Evolutionary conservation across 2,888 invertebrate species (phyloP).

Genomic region (Eumerus sabulonum): DNA sequence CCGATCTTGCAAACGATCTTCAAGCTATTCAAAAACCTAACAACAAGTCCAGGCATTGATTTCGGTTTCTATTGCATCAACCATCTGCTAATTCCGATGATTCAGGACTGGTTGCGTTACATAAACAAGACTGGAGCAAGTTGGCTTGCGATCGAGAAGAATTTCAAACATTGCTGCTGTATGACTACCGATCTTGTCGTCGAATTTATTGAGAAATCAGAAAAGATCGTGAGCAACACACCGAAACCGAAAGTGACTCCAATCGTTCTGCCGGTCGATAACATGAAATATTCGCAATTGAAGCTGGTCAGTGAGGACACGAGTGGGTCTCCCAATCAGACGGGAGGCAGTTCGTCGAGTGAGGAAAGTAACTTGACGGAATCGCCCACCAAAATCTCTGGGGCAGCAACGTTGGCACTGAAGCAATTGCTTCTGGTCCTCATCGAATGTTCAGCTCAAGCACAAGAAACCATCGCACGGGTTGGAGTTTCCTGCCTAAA

Average conservation of each 20-base stretch:
- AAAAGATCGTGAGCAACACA: conserved; percentile 79
- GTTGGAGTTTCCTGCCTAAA: conserved; percentile 95
- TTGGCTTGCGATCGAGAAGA: conserved; percentile 89
- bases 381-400: conserved; percentile 80
- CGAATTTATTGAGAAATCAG: conserved; percentile 88
- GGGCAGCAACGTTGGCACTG: conserved; percentile 87
- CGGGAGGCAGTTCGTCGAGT: conserved; percentile 71
- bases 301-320: conserved; percentile 76
- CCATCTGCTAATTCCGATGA: conserved; percentile 92
- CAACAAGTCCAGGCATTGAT: conserved; percentile 90
- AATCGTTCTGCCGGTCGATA: conserved; percentile 77
- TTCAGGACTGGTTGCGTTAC: conserved; percentile 94
- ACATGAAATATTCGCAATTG: conserved; percentile 76
- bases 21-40: conserved; percentile 87
- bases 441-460: conserved; percentile 94
- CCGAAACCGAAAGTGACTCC: conserved; percentile 75
- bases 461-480: conserved; percentile 93
- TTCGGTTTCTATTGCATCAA: conserved; percentile 96
- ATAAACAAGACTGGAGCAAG: conserved; percentile 85
- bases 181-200: conserved; percentile 95
- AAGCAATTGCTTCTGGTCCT: conserved; percentile 91
- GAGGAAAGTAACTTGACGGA: conserved; percentile 76
- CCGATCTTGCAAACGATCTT: conserved; percentile 93
- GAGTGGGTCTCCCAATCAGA: conserved; percentile 66
- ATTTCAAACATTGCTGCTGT: conserved; percentile 97